A percentile compares a stretch with the other conserved stretches of the same genome.
Evolutionary conservation across 2,113 vertebrate species (phyloP).

Genomic region (Semnornis frantzii): DNA sequence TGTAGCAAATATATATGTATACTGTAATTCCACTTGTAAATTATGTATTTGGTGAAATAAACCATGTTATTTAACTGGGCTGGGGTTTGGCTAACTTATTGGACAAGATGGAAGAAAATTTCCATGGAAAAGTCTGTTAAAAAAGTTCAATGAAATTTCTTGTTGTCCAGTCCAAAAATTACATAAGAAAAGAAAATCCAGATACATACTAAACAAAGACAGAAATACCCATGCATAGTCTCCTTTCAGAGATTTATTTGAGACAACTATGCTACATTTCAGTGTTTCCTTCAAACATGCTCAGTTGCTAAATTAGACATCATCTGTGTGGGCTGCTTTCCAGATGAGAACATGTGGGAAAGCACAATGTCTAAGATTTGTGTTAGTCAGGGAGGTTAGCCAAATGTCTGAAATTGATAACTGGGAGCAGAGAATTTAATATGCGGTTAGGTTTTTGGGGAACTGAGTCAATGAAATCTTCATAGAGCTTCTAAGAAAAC

Average conservation of each 20-base stretch:
- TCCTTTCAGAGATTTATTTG: neutral
- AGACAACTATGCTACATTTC: neutral
- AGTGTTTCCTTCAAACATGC: neutral
- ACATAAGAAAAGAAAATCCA: neutral
- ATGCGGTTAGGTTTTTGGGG: neutral
- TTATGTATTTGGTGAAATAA: neutral
- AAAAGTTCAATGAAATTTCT: neutral
- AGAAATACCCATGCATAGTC: neutral
- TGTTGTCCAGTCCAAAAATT: neutral
- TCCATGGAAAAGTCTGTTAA: neutral
- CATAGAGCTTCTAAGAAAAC: neutral
- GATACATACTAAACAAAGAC: neutral
- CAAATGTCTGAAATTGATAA: conserved; percentile 45
- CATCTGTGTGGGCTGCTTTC: conserved; percentile 7
- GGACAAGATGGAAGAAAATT: neutral
- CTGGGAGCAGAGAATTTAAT: conserved; percentile 25
- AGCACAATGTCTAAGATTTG: neutral
- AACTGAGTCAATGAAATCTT: neutral
- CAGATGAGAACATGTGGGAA: conserved; percentile 26
- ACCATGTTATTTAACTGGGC: neutral
- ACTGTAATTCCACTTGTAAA: neutral
- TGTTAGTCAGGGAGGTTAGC: conserved; percentile 12
- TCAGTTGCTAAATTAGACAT: neutral
- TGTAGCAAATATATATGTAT: neutral
- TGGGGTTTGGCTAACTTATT: neutral